Base-by-base conservation (phyloP, 92 coral and sea anemone species). In the Epizoanthus scotinus region DNA sequence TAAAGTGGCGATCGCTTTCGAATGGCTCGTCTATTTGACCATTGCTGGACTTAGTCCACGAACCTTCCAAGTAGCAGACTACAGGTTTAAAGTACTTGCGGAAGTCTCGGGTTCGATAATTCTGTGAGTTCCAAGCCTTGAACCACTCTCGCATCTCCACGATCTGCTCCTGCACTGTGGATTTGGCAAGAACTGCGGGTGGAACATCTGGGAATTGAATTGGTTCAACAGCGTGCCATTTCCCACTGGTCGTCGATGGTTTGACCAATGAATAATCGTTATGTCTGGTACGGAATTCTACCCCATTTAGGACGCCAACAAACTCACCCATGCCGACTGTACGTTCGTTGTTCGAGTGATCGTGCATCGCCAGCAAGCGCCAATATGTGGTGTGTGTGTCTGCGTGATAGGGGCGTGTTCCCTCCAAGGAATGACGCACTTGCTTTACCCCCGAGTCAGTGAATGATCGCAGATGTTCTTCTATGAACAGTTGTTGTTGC, bases 131-230 rank as follows among this genome's bases (percentile, higher is more conserved):
- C 97, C 97, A 92, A 0, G 97, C 98, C 70, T 90, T 92, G 83
- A 92, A 94, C 97, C 98, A 94, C 61, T 94, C 93, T 8, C 91
- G 84, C 97, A 92, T 92, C 78, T 94, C 97, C 25, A 75, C 71
- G 68, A 94, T 83, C 53, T 92, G 92, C 7, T 81, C 90, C 26
- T 68, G 64, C 34, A 89, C 83, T 7, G 85, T 89, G 19, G 63
- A 42, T 44, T 73, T 73, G 20, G 82, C 87, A 20, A 73, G 44
- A 50, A 84, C 83, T 25, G 31, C 82, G 14, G 87, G 82, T 26
- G 87, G 87, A 5, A 74, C 83, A 6, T 74, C 83, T 3, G 86
- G 86, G 60, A 71, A 83, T 8, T 81, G 86, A 25, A 83, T 73
- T 26, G 71, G 49, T 19, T 84, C 72, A 9, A 79, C 55, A 1